phyloP scores from a whole-genome alignment of 1,140 invertebrate species.

The Aphaenogaster floridana region DNA sequence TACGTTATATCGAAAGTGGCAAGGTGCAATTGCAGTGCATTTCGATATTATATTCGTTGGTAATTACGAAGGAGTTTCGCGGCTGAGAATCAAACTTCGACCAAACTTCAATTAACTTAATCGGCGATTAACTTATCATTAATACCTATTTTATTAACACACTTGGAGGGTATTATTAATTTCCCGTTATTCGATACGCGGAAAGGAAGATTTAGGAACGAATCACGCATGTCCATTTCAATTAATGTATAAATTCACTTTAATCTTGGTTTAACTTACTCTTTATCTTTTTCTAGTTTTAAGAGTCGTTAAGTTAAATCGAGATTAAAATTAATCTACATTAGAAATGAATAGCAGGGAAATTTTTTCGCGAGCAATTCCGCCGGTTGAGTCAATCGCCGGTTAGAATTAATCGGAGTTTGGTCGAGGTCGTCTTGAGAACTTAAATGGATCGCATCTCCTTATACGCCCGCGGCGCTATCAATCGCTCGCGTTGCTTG shows the following conservation, averaged over 20 bases:
- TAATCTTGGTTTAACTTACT: no score
- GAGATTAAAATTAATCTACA: no score
- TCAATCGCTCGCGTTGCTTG: slow-evolving; percentile 51
- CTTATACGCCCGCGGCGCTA: slow-evolving; percentile 35
- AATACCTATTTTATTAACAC: background rate
- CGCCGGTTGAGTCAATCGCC: background rate
- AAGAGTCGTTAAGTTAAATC: no score
- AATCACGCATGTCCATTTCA: no score
- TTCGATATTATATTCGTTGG: no score
- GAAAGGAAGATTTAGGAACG: background rate
- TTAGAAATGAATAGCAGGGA: no score
- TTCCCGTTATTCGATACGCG: background rate
- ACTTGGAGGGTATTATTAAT: background rate
- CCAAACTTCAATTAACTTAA: background rate
- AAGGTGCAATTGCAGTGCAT: no score
- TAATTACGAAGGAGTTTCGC: no score
- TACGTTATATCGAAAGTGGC: no score
- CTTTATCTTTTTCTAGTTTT: no score
- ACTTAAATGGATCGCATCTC: slow-evolving; percentile 16
- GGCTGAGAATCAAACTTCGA: no score
- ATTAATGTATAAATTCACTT: no score
- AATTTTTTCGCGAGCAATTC: background rate
- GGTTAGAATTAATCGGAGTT: slow-evolving; percentile 6
- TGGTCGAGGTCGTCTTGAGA: background rate
- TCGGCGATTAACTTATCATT: background rate